Percentiles rank a stretch among this genome's conserved stretches.
phyloP scores from a whole-genome alignment of 1,140 invertebrate genomes.

The Chelonus insularis region DNA sequence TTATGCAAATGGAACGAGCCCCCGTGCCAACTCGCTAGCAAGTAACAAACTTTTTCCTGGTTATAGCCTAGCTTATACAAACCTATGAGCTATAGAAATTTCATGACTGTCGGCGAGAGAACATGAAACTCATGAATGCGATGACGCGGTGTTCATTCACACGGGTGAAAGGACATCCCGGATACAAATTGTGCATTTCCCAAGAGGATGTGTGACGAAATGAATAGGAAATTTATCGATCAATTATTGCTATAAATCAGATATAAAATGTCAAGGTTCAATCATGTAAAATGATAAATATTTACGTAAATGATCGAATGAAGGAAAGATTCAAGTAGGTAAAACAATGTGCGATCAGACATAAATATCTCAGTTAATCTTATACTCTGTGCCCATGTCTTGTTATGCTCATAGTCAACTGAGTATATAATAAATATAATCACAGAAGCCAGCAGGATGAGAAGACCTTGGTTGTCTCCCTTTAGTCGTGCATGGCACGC shows the following conservation, averaged over 20 bases:
- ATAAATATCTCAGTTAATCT: not conserved
- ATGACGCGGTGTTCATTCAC: not conserved
- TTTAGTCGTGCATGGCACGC: constrained; percentile 32
- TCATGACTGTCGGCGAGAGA: not conserved
- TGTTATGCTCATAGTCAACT: not conserved
- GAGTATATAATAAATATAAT: constrained; percentile 32
- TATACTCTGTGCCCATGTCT: not conserved
- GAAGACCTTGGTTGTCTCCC: constrained; percentile 29
- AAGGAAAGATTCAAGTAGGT: not conserved
- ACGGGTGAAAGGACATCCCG: constrained; percentile 11
- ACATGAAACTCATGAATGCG: not conserved
- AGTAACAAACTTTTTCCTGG: constrained; percentile 29
- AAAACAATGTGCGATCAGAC: not conserved
- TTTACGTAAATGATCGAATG: not conserved
- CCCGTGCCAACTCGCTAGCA: constrained; percentile 43
- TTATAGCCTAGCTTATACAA: not conserved
- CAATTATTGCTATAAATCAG: constrained; percentile 48
- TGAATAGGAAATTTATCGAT: constrained; percentile 33
- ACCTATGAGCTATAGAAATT: constrained; percentile 10
- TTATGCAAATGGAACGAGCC: constrained; percentile 57
- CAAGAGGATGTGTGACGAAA: constrained; percentile 14
- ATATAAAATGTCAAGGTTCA: constrained; percentile 54
- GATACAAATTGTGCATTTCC: constrained; percentile 13
- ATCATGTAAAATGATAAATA: constrained; percentile 43
- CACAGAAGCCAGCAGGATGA: constrained; percentile 26